Evolutionary conservation across 2,113 vertebrate genomes (phyloP), one percentile per base, ranked within the genome.

Genomic region (Dipodomys stephensi): DNA sequence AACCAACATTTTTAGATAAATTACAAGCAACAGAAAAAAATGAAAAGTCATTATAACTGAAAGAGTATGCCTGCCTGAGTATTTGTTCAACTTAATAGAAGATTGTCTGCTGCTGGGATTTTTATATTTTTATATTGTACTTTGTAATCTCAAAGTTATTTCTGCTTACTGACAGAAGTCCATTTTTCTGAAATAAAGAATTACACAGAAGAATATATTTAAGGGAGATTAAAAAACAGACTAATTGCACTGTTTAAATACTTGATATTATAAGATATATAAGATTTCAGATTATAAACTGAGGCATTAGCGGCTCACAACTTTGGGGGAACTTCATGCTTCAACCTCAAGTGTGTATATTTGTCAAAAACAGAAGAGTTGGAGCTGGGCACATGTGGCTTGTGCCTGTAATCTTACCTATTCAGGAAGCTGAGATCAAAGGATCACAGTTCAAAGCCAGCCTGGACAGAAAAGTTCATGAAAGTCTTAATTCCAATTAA

Each of bases 1-100:
- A 95, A 78, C 39, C 83, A 96, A 92, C 72, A 94, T 89, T 73
- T 93, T 95, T 62, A 84, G 46, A 89, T 86, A 95, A 88, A 91
- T 87, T 90, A 2, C 53, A 94, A 95, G 93, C 88, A 95, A 82
- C 0, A 68, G 6, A 44, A 89, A 88, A 91, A 95, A 89, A 4
- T 65, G 76, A 88, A 96, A 97, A 90, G 35, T 62, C 85, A 88
- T 92, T 93, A 82, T 2, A 85, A 77, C 28, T 77, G 35, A 35
- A 62, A 91, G 13, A 35, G 72, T 88, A 85, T 82, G 57, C 0
- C 11, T 39, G 8, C 16, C 32, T 49, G 39, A 76, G 68, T 88
- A 87, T 96, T 96, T 93, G 69, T 80, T 94, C 79, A 93, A 85
- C 44, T 74, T 92, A 84, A 88, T 88, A 78, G 62, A 87, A 96